Evolutionary conservation across 2,113 vertebrate genomes (phyloP).

Genomic region (Nycticorax nycticorax): DNA sequence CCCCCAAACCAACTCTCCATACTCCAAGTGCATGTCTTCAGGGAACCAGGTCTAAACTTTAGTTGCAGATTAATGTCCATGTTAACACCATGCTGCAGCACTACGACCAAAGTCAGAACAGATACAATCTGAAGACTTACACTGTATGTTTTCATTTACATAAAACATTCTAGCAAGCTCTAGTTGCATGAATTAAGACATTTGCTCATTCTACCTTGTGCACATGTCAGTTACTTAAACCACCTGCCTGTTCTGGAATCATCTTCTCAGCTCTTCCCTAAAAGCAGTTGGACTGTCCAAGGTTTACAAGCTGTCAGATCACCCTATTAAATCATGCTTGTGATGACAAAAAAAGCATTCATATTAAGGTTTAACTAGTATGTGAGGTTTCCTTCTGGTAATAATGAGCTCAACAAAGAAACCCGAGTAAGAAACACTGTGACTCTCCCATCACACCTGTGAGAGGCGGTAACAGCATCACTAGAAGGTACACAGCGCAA

Average conservation of each 20-base stretch:
- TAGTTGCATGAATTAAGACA: neutral
- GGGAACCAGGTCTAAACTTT: neutral
- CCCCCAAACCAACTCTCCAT: neutral
- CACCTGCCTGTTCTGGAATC: neutral
- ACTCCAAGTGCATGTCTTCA: neutral
- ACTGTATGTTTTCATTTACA: neutral
- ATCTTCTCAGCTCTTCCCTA: neutral
- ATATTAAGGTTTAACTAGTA: neutral
- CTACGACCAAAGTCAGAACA: neutral
- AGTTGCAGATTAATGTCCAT: neutral
- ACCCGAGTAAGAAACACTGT: neutral
- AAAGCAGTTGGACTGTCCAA: neutral
- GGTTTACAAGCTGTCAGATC: neutral
- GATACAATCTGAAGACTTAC: neutral
- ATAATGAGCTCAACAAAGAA: neutral
- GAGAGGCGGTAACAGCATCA: neutral
- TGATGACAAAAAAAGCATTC: neutral
- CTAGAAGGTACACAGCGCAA: neutral
- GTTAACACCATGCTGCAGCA: neutral
- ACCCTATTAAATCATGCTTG: neutral
- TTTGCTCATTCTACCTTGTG: neutral
- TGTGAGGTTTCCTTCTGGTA: neutral
- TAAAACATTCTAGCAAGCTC: neutral
- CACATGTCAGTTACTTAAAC: neutral
- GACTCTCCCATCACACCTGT: neutral